Evolutionary conservation across 2,888 invertebrate genomes (phyloP).

Genomic region (Agriopis aurantiaria): DNA sequence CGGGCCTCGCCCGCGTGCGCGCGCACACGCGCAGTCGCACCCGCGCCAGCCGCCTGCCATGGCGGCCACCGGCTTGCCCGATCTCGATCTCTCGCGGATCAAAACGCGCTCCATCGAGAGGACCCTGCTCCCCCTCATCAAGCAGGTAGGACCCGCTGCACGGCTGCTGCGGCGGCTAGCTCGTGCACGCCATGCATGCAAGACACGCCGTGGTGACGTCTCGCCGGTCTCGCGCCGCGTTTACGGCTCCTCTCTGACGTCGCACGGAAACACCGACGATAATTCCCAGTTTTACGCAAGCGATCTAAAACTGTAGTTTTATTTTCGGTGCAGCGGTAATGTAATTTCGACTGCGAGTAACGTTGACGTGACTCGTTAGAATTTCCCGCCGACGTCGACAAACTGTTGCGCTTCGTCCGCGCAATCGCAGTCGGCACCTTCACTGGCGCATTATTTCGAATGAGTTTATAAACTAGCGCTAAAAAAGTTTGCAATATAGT

Average conservation of each 20-base stretch:
- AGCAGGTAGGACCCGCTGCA: slow-evolving; percentile 90
- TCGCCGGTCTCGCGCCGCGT: slow-evolving; percentile 55
- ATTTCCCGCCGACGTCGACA: slow-evolving; percentile 78
- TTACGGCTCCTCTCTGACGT: slow-evolving; percentile 71
- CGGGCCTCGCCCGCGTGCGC: slow-evolving; percentile 63
- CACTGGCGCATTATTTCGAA: slow-evolving; percentile 64
- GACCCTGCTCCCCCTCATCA: slow-evolving; percentile 96
- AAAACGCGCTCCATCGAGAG: slow-evolving; percentile 97
- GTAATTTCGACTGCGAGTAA: slow-evolving; percentile 65
- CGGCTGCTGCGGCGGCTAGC: slow-evolving; percentile 43
- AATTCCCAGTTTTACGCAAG: slow-evolving; percentile 70
- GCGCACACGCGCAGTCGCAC: slow-evolving; percentile 80
- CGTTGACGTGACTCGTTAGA: slow-evolving; percentile 68
- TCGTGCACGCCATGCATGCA: slow-evolving; percentile 26
- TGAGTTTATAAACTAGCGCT: slow-evolving; percentile 19
- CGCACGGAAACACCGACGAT: slow-evolving; percentile 63
- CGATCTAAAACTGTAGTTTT: slow-evolving; percentile 71
- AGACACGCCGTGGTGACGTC: slow-evolving; percentile 54
- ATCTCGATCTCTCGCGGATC: slow-evolving; percentile 90
- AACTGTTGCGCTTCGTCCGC: slow-evolving; percentile 79
- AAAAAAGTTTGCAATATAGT: not conserved
- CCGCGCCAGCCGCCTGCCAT: slow-evolving; percentile 85
- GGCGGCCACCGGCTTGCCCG: slow-evolving; percentile 87
- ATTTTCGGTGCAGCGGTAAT: slow-evolving; percentile 72
- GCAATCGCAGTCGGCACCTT: slow-evolving; percentile 64